Conservation (phyloP, 2,797 vertebrate genomes). For the Dermochelys coriacea region DNA sequence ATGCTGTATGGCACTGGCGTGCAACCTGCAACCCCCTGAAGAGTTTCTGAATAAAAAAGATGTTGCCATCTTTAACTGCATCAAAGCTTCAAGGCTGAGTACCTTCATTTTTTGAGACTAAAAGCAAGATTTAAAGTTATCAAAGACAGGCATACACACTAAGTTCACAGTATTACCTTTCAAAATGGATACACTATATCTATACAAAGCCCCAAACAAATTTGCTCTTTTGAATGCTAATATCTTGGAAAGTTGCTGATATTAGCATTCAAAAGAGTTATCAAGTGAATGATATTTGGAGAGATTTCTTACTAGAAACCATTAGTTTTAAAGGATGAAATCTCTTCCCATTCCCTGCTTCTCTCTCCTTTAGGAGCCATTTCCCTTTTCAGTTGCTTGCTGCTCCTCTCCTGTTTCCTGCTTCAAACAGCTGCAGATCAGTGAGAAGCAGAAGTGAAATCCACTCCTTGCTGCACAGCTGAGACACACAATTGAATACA, state of each 20-base stretch:
- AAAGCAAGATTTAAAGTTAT: neutral
- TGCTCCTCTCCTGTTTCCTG: neutral
- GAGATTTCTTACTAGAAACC: neutral
- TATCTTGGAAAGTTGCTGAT: neutral
- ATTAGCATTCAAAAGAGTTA: no score
- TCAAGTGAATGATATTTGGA: neutral
- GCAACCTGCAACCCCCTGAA: neutral
- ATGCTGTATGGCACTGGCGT: neutral
- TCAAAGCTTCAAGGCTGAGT: accelerated
- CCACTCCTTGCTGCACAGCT: neutral
- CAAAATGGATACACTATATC: neutral
- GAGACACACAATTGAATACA: neutral
- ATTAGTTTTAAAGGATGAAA: neutral
- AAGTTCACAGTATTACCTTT: accelerated
- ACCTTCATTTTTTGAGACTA: neutral
- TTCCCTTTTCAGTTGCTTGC: neutral
- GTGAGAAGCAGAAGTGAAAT: neutral
- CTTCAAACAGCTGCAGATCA: neutral
- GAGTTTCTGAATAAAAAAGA: accelerated
- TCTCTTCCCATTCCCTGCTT: neutral
- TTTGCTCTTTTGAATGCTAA: accelerated
- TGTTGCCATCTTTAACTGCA: neutral
- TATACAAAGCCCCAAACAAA: neutral
- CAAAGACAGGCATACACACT: accelerated
- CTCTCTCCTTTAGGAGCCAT: neutral